Evolutionary conservation across 2,113 vertebrate species (phyloP).

Genomic region (Ia io): DNA sequence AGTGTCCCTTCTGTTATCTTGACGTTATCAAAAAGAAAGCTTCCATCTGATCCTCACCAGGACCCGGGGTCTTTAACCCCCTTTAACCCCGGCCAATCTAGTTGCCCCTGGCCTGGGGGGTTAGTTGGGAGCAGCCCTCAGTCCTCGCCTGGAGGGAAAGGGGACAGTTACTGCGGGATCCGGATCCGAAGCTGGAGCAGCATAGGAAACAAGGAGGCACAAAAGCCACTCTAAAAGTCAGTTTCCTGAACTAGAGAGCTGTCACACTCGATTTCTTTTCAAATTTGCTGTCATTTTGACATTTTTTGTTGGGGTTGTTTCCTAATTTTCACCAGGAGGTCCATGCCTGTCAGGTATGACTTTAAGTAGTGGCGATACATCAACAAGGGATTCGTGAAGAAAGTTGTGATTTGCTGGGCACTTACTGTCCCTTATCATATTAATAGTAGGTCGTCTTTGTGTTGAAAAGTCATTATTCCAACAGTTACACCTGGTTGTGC

Average conservation of each 20-base stretch:
- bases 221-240: background rate
- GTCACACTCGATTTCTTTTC: background rate
- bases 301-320: background rate
- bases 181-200: background rate
- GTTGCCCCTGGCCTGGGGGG: background rate
- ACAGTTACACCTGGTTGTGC: background rate
- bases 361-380: background rate
- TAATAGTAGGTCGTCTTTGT: background rate
- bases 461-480: slow-evolving; percentile 46
- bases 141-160: background rate
- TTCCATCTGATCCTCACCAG: background rate
- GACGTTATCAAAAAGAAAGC: background rate
- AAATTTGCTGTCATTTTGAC: background rate
- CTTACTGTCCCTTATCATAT: background rate
- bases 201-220: background rate
- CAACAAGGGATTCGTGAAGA: background rate
- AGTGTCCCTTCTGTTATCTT: background rate
- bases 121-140: background rate
- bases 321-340: background rate
- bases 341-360: background rate
- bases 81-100: background rate
- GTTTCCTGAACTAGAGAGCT: background rate
- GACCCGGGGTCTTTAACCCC: background rate
- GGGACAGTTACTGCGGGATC: background rate
- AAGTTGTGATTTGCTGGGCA: slow-evolving; percentile 14